Conservation (phyloP, 2,888 invertebrate genomes). For the Venustoraphidia nigricollis region DNA sequence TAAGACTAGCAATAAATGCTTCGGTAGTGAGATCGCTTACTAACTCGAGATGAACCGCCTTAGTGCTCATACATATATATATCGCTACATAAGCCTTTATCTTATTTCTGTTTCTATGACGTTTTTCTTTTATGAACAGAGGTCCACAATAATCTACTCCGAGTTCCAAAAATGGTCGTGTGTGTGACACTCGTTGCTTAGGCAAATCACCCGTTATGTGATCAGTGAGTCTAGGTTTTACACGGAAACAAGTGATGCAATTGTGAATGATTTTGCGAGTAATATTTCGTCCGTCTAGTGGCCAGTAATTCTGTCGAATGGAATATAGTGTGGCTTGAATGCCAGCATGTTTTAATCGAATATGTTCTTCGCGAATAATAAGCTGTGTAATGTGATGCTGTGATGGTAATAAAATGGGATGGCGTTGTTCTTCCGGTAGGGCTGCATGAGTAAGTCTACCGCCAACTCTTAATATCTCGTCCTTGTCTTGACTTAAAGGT, state of each 20-base stretch:
- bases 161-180: constrained; percentile 8
- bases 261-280: constrained; percentile 7
- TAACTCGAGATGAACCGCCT: no score
- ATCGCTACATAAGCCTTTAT: no score
- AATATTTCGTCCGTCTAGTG: constrained; percentile 6
- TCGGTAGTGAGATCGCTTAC: no score
- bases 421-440: not conserved
- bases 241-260: constrained; percentile 8
- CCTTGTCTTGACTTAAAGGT: not conserved
- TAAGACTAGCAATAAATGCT: no score
- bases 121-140: constrained; percentile 7
- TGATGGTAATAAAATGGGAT: not conserved
- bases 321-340: constrained; percentile 10
- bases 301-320: constrained; percentile 11
- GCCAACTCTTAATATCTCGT: not conserved
- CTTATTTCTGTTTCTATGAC: no score
- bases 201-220: constrained; percentile 14
- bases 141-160: constrained; percentile 14
- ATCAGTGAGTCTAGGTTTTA: not conserved
- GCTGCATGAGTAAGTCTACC: not conserved
- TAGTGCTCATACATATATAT: no score
- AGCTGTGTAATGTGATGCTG: constrained; percentile 1
- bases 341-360: constrained; percentile 8
- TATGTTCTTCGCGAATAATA: constrained; percentile 10
- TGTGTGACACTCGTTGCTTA: constrained; percentile 6